phyloP scores from a whole-genome alignment of 2,113 vertebrate species.

The Geococcyx californianus region DNA sequence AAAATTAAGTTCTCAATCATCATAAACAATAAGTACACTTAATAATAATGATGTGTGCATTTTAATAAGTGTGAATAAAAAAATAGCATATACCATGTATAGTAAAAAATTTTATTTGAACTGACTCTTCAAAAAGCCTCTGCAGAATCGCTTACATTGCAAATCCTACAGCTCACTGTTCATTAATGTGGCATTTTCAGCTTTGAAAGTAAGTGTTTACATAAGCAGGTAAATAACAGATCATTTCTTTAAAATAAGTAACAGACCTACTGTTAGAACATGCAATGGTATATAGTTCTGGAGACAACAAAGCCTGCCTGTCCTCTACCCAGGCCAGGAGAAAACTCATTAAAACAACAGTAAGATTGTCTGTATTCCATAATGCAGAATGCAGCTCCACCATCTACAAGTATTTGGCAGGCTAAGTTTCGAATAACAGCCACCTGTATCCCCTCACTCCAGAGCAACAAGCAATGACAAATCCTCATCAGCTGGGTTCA shows the following conservation, averaged over 20 bases:
- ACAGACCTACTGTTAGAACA: neutral
- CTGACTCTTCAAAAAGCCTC: neutral
- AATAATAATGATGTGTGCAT: neutral
- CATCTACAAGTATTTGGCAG: neutral
- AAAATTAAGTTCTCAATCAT: neutral
- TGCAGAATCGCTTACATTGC: neutral
- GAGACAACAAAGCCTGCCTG: neutral
- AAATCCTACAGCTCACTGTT: neutral
- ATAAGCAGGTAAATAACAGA: neutral
- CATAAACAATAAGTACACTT: neutral
- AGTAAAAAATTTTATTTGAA: neutral
- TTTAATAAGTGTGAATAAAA: neutral
- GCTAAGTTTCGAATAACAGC: neutral
- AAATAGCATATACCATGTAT: neutral
- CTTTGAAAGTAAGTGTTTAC: neutral
- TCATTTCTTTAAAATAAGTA: neutral
- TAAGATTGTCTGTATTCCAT: neutral
- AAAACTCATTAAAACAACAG: neutral
- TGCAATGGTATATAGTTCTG: accelerated
- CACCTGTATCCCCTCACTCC: neutral
- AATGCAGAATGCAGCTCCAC: accelerated
- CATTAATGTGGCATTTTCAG: neutral
- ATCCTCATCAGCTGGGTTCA: neutral
- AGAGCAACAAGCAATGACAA: neutral
- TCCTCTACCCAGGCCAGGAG: neutral